phyloP scores from a whole-genome alignment of 2,113 vertebrate species.

The Tachuris rubrigastra region DNA sequence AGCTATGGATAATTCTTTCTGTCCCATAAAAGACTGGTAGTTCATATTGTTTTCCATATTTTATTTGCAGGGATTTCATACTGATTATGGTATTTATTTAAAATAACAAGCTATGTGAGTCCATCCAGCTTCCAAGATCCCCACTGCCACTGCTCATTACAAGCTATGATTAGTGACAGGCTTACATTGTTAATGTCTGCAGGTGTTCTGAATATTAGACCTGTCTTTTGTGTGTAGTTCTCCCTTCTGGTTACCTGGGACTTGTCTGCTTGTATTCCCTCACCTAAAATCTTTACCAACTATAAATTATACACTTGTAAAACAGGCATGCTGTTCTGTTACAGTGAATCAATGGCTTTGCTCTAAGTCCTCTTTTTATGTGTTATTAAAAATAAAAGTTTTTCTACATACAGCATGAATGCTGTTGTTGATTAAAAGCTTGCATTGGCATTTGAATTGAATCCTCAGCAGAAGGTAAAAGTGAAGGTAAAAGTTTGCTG shows the following conservation, averaged over 20 bases:
- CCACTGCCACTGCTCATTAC: constrained; percentile 6
- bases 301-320: constrained; percentile 21
- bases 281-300: constrained; percentile 6
- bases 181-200: not conserved
- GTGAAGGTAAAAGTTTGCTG: not conserved
- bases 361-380: not conserved
- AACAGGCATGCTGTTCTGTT: not conserved
- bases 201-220: constrained; percentile 30
- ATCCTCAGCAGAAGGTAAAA: not conserved
- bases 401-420: not conserved
- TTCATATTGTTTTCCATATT: constrained; percentile 22
- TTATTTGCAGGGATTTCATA: constrained; percentile 6
- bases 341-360: not conserved
- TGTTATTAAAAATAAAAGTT: not conserved
- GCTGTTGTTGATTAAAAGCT: not conserved
- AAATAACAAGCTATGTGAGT: constrained; percentile 40
- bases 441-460: not conserved
- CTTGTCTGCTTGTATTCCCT: constrained; percentile 32
- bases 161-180: constrained; percentile 2
- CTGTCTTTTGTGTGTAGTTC: not conserved
- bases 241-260: constrained; percentile 40
- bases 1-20: constrained; percentile 43
- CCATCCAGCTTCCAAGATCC: constrained; percentile 4
- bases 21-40: constrained; percentile 19
- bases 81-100: constrained; percentile 45